Evolutionary conservation across 2,888 invertebrate genomes (phyloP), one percentile per base, ranked within the genome.

Genomic region (Idaea aversata): DNA sequence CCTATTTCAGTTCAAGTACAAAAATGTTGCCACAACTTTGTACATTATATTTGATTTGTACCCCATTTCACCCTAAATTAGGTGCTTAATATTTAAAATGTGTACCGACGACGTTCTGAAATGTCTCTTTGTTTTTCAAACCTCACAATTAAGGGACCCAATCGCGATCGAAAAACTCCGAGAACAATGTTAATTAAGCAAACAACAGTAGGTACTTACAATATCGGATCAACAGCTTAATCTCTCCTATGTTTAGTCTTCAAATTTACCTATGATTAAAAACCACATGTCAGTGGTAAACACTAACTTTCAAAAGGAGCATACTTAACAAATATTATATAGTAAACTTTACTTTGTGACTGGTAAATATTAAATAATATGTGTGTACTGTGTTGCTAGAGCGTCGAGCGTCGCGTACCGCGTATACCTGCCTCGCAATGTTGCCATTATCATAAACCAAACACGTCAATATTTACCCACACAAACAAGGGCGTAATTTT

Each of bases 391-490:
- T 47, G 47, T 47, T 47, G 47, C 90, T 90, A 88, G 88, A 86
- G 80, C 86, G 47, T 47, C 47, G 25, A 25, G 25, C 25, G 90
- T 90, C 87, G 88, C 88, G 91, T 88, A 90, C 84, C 84, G 79
- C 78, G 75, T 77, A 74, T 89, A 88, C 90, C 89, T 89, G 89
- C 78, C 85, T 83, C 82, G 85, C 89, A 85, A 87, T 91, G 91
- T 90, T 92, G 89, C 92, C 87, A 93, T 93, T 93, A 93, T 93
- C 92, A 90, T 93, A 92, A 92, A 90, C 91, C 93, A 93, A 93
- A 93, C 90, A 93, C 84, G 89, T 90, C 90, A 93, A 93, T 93
- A 93, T 93, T 93, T 92, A 88, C 86, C 82, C 86, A 87, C 86
- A 91, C 91, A 93, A 93, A 92, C 93, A 93, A 91, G 91, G 91